Conservation (phyloP, 2,888 invertebrate species). For the Machimus rusticus region DNA sequence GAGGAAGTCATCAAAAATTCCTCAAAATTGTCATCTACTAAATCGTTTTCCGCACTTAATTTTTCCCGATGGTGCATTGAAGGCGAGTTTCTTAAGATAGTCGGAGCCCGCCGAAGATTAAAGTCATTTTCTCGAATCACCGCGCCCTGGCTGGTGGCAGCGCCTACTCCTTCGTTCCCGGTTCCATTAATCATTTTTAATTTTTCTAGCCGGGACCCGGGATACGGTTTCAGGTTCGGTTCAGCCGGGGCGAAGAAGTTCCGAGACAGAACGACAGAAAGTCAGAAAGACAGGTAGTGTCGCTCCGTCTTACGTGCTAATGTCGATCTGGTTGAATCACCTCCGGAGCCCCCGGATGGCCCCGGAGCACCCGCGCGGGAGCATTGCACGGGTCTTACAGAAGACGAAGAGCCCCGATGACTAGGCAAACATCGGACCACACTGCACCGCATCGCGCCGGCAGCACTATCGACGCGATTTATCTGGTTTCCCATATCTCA, state of each 20-base stretch:
- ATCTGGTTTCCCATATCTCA: neutral
- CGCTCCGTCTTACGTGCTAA: conserved; percentile 1
- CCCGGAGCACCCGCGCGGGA: neutral
- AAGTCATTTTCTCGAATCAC: neutral
- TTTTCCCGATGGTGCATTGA: neutral
- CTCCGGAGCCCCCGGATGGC: neutral
- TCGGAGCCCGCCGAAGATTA: neutral
- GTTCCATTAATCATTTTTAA: conserved; percentile 21
- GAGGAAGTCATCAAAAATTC: neutral
- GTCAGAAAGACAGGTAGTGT: conserved; percentile 29
- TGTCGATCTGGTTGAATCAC: conserved; percentile 11
- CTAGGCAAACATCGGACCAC: conserved; percentile 29
- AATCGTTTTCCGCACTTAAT: neutral
- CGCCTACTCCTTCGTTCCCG: neutral
- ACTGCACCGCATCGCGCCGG: neutral
- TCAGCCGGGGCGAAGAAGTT: neutral
- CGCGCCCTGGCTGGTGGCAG: neutral
- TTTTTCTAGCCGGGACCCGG: neutral
- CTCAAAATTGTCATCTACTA: neutral
- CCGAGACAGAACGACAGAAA: neutral
- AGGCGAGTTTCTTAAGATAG: neutral
- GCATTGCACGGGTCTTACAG: neutral
- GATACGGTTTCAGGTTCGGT: neutral
- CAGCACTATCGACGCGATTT: conserved; percentile 7
- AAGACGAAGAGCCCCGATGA: conserved; percentile 23